phyloP scores from a whole-genome alignment of 2,888 invertebrate genomes.

The Ectemnius continuus region DNA sequence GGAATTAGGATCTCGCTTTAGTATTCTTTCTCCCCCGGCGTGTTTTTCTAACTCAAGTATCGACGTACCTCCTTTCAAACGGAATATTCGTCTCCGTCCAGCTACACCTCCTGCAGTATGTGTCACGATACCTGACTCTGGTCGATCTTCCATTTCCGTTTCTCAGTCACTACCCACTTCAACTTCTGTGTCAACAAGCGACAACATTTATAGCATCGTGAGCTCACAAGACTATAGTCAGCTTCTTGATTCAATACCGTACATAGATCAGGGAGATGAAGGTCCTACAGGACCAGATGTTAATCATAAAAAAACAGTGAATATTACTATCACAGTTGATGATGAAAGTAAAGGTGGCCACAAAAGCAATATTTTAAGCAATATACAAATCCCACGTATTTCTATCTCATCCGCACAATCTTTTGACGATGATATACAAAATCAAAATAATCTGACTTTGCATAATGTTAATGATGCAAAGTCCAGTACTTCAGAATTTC shows the following conservation, averaged over 20 bases:
- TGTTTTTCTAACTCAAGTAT: neutral
- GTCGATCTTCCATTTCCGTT: neutral
- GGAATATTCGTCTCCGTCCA: neutral
- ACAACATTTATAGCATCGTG: neutral
- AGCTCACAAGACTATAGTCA: neutral
- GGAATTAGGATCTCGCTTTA: neutral
- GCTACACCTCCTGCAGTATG: neutral
- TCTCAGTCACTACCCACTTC: neutral
- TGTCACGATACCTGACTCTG: neutral
- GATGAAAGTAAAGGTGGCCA: neutral
- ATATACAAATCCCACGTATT: neutral
- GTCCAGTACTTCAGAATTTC: neutral
- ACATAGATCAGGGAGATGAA: slow-evolving; percentile 65
- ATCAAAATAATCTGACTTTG: neutral
- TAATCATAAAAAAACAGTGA: neutral
- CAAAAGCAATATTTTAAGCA: neutral
- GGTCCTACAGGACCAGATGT: neutral
- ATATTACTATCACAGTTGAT: neutral
- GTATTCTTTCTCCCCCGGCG: neutral
- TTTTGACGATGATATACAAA: neutral
- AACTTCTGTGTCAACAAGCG: neutral
- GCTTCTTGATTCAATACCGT: slow-evolving; percentile 58
- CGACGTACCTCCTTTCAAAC: neutral
- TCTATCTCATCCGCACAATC: neutral
- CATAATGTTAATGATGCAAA: neutral